Evolutionary conservation across 1,140 invertebrate species (phyloP).

Genomic region (Cepaea nemoralis): DNA sequence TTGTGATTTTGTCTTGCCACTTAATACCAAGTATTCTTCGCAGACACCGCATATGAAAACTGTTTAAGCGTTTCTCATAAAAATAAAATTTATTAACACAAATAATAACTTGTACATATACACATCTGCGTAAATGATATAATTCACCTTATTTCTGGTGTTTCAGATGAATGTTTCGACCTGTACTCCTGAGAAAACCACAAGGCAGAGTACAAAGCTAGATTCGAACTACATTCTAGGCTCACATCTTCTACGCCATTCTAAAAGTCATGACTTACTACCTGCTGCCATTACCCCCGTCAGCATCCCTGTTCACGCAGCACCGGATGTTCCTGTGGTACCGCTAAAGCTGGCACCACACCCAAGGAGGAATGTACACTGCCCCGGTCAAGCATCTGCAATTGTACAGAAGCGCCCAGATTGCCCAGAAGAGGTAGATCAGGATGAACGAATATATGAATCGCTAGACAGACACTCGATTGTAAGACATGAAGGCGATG

Average conservation of each 20-base stretch:
- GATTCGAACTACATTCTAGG: not conserved
- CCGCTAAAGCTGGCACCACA: not conserved
- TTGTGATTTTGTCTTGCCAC: no score
- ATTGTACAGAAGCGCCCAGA: no score
- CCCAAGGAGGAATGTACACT: no score
- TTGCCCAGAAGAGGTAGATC: not conserved
- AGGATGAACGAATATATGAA: conserved; percentile 21
- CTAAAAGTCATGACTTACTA: not conserved
- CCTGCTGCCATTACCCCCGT: not conserved
- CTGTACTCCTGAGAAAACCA: no score
- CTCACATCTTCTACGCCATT: not conserved
- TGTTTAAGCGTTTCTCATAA: no score
- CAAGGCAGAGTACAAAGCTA: not conserved
- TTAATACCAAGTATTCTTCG: no score
- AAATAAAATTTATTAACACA: no score
- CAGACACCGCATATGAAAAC: no score
- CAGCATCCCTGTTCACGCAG: not conserved
- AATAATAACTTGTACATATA: no score
- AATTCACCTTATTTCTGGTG: not conserved
- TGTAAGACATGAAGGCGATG: not conserved
- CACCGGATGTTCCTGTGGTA: not conserved
- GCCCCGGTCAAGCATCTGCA: no score
- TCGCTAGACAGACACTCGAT: conserved; percentile 2
- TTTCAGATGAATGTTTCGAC: not conserved
- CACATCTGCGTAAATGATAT: not conserved